A percentile compares a stretch with the other conserved stretches of the same genome.
phyloP scores from a whole-genome alignment of 2,888 invertebrate genomes.

The Caenorhabditis sinica region DNA sequence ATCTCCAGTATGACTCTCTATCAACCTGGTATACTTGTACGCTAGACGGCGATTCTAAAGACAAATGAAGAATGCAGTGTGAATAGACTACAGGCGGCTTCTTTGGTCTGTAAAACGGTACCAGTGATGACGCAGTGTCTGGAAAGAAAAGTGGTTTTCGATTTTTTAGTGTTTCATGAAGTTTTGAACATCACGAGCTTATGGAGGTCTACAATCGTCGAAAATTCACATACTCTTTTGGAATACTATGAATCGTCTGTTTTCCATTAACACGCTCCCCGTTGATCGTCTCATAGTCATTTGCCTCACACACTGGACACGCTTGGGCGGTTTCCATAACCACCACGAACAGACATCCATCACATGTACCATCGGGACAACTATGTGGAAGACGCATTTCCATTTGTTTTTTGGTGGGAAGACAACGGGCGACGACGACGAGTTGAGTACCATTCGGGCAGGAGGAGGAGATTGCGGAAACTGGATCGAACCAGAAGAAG shows the following conservation, averaged over 20 bases:
- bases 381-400: conserved; percentile 76
- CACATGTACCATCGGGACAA: conserved; percentile 86
- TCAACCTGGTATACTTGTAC: conserved; percentile 80
- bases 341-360: conserved; percentile 86
- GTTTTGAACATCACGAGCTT: no score
- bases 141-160: conserved; percentile 34
- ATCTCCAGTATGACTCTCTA: conserved; percentile 76
- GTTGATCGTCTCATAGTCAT: conserved; percentile 85
- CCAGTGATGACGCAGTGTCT: conserved; percentile 84
- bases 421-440: conserved; percentile 86
- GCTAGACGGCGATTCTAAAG: conserved; percentile 75
- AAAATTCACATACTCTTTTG: conserved; percentile 83
- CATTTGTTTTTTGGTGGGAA: conserved; percentile 80
- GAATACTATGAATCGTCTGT: conserved; percentile 86
- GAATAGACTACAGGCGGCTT: conserved; percentile 66
- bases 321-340: conserved; percentile 82
- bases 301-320: conserved; percentile 86
- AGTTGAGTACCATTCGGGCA: conserved; percentile 86
- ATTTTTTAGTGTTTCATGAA: no score
- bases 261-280: conserved; percentile 86
- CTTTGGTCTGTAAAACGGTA: conserved; percentile 54
- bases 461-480: conserved; percentile 77
- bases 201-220: no score
- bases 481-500: conserved; percentile 80
- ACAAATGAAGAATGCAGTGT: conserved; percentile 66